A percentile compares a stretch with the other conserved stretches of the same genome.
These are phyloP conservation scores for Pseudotriccus pelzelni DNA, from an alignment of 2,797 vertebrate genomes.

Conservation along the genomic window DNA sequence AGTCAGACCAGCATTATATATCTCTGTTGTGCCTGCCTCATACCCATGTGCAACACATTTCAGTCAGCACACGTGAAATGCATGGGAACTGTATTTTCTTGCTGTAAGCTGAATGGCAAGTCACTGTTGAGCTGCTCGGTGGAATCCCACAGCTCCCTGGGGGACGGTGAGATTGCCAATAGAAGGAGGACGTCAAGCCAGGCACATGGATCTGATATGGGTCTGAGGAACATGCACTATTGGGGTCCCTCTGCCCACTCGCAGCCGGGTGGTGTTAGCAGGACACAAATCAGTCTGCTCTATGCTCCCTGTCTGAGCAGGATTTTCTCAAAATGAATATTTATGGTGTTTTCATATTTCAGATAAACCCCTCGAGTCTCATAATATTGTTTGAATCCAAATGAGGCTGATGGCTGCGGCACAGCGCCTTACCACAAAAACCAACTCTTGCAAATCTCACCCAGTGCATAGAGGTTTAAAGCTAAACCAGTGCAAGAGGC, in stretches of 20 bases:
- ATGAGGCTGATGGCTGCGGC: conserved; percentile 23
- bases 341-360: conserved; percentile 59
- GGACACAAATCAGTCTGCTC: conserved; percentile 33
- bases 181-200: not conserved
- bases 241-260: not conserved
- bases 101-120: not conserved
- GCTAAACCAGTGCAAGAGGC: not conserved
- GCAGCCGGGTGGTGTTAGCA: conserved; percentile 31
- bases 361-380: conserved; percentile 23
- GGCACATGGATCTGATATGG: not conserved
- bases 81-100: not conserved
- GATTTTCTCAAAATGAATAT: conserved; percentile 50
- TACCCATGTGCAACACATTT: conserved; percentile 6
- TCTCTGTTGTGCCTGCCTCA: conserved; percentile 5
- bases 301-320: conserved; percentile 1
- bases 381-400: conserved; percentile 43
- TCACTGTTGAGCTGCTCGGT: not conserved
- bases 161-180: not conserved
- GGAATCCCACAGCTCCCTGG: not conserved
- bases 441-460: conserved; percentile 6
- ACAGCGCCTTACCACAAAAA: conserved; percentile 43
- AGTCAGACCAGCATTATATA: not conserved
- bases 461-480: not conserved
- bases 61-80: not conserved
- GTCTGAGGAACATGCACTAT: not conserved